Percentiles rank a stretch among this genome's conserved stretches.
These are phyloP conservation scores for Lophura swinhoii DNA, from an alignment of 2,797 vertebrate species.

Conservation along the genomic window DNA sequence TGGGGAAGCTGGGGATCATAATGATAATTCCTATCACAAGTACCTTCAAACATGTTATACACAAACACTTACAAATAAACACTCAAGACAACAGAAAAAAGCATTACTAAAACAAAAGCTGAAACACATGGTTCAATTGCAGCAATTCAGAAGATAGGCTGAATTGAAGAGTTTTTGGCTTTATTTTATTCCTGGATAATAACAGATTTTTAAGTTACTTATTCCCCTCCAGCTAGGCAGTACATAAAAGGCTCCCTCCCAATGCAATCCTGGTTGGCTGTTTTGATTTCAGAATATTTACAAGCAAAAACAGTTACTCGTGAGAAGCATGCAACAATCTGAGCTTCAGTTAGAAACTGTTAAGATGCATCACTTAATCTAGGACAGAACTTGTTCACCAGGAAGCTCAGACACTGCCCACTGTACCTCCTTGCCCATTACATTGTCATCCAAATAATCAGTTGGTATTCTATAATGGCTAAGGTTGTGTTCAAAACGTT, in stretches of 20 bases:
- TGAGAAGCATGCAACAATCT: background rate
- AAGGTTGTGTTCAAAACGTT: background rate
- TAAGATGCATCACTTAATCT: background rate
- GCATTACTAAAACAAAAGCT: background rate
- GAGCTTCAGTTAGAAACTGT: background rate
- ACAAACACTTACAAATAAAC: background rate
- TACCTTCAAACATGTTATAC: background rate
- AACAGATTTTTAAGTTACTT: background rate
- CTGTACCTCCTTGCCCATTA: background rate
- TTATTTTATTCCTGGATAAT: background rate
- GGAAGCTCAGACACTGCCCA: background rate
- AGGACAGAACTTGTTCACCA: background rate
- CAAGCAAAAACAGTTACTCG: background rate
- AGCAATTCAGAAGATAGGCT: background rate
- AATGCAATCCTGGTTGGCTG: background rate
- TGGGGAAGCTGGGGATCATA: background rate
- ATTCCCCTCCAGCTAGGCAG: background rate
- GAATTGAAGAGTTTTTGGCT: background rate
- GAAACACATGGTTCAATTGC: background rate
- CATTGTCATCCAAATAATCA: background rate
- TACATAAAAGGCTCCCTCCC: background rate
- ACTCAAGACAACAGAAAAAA: background rate
- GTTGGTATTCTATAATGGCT: background rate
- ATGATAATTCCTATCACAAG: background rate
- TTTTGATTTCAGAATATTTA: background rate